A percentile compares a stretch with the other conserved stretches of the same genome.
These are phyloP conservation scores for Ceratothoa steindachneri DNA, from an alignment of 2,888 invertebrate species.

Conservation along the genomic window DNA sequence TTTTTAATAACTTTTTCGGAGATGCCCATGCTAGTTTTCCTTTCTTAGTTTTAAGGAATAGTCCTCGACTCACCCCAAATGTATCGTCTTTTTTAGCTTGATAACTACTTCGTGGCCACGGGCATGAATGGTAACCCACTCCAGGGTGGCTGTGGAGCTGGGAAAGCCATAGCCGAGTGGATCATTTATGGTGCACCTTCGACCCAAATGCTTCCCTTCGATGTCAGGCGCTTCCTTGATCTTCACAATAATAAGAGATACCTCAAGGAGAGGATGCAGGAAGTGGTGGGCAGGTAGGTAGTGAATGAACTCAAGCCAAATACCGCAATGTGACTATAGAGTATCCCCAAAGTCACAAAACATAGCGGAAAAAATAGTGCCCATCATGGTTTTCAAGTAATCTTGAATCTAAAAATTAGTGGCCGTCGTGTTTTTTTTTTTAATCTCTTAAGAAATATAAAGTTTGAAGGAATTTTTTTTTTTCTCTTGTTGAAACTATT, in stretches of 20 bases:
- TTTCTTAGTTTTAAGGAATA: too few species aligned
- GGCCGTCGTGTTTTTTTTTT: too few species aligned
- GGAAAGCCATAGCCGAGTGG: constrained; percentile 66
- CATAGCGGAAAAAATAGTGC: too few species aligned
- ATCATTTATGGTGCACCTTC: constrained; percentile 64
- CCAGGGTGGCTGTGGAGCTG: constrained; percentile 68
- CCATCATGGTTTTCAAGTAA: too few species aligned
- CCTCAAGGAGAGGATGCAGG: constrained; percentile 62
- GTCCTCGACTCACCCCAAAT: background rate
- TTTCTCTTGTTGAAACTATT: too few species aligned
- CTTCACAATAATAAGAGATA: constrained; percentile 63
- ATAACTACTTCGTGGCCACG: constrained; percentile 67
- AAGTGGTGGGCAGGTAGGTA: constrained; percentile 61
- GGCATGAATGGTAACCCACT: constrained; percentile 67
- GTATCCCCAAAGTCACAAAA: too few species aligned
- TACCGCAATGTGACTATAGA: too few species aligned
- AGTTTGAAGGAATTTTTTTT: background rate
- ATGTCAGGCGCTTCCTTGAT: constrained; percentile 64
- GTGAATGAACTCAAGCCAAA: constrained; percentile 42
- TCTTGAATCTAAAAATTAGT: too few species aligned
- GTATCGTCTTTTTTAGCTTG: constrained; percentile 53
- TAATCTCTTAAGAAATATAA: background rate
- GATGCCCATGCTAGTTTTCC: too few species aligned
- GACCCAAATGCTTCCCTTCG: constrained; percentile 61
- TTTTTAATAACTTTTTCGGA: too few species aligned